Evolutionary conservation across 2,113 vertebrate genomes (phyloP).

Genomic region (Microcebus ravelobensis): DNA sequence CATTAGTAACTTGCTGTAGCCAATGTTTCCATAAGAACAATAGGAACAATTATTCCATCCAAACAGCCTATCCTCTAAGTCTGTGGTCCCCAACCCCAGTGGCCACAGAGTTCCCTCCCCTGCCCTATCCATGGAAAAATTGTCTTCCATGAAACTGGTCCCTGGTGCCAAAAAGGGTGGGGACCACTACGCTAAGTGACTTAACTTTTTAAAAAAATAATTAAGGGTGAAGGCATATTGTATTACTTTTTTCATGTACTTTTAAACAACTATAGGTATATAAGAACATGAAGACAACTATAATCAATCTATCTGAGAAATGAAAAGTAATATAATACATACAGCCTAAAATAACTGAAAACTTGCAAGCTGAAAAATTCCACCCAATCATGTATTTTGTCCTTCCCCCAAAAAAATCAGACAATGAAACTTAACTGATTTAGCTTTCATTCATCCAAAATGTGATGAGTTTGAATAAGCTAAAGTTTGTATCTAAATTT

Average conservation of each 20-base stretch:
- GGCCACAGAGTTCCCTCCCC: too few relatives aligned
- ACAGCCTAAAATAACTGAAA: neutral
- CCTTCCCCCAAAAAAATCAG: neutral
- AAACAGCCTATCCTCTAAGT: neutral
- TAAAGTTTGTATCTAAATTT: neutral
- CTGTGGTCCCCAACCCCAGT: too few relatives aligned
- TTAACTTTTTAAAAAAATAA: neutral
- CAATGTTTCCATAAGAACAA: neutral
- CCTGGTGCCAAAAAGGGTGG: too few relatives aligned
- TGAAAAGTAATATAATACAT: neutral
- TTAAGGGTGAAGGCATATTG: neutral
- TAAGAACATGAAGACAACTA: slow-evolving; percentile 17
- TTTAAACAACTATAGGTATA: slow-evolving; percentile 13
- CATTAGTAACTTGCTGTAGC: neutral
- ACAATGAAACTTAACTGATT: neutral
- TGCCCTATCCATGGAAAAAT: too few relatives aligned
- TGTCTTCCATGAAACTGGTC: too few relatives aligned
- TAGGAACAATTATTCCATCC: neutral
- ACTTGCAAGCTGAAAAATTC: neutral
- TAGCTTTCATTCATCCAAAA: slow-evolving; percentile 3
- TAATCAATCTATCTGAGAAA: neutral
- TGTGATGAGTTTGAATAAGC: neutral
- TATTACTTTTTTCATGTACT: neutral
- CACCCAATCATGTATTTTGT: neutral
- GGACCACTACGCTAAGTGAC: neutral